These are phyloP conservation scores for Drosophila imparisetae DNA, from an alignment of 2,888 invertebrate species.

Conservation along the genomic window DNA sequence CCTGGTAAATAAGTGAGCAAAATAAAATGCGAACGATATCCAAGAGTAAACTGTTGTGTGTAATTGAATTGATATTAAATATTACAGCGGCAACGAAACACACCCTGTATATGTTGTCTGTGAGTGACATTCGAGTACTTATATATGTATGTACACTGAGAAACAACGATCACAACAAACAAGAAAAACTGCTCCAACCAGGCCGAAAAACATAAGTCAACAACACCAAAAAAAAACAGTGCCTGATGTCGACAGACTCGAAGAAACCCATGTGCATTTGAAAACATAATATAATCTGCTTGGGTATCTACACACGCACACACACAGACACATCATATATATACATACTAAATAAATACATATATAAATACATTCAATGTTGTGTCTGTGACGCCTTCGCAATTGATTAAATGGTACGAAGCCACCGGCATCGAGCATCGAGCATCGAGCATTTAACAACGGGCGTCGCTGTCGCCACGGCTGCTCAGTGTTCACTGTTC, in stretches of 20 bases:
- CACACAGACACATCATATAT: neutral
- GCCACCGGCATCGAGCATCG: conserved; percentile 27
- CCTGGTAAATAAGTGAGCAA: neutral
- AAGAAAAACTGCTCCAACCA: conserved; percentile 63
- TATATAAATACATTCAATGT: conserved; percentile 31
- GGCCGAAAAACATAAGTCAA: conserved; percentile 38
- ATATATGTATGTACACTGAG: conserved; percentile 32
- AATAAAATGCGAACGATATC: neutral
- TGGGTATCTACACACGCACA: conserved; percentile 9
- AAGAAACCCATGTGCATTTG: conserved; percentile 42
- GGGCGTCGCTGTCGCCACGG: conserved; percentile 27
- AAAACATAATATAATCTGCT: conserved; percentile 25
- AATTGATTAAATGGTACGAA: conserved; percentile 71
- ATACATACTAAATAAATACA: neutral
- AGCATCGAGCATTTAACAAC: conserved; percentile 15
- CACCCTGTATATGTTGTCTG: conserved; percentile 4
- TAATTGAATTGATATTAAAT: neutral
- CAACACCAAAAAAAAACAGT: conserved; percentile 16
- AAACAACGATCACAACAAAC: conserved; percentile 74
- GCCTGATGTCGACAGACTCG: conserved; percentile 43
- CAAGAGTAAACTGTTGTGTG: conserved; percentile 14
- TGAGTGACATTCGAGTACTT: conserved; percentile 12
- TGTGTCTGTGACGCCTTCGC: conserved; percentile 57
- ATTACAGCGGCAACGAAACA: neutral
- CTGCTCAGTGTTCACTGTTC: conserved; percentile 51